Percentiles rank a stretch among this genome's conserved stretches.
These are phyloP conservation scores for Esox niger DNA, from an alignment of 2,113 vertebrate genomes.

Conservation along the genomic window DNA sequence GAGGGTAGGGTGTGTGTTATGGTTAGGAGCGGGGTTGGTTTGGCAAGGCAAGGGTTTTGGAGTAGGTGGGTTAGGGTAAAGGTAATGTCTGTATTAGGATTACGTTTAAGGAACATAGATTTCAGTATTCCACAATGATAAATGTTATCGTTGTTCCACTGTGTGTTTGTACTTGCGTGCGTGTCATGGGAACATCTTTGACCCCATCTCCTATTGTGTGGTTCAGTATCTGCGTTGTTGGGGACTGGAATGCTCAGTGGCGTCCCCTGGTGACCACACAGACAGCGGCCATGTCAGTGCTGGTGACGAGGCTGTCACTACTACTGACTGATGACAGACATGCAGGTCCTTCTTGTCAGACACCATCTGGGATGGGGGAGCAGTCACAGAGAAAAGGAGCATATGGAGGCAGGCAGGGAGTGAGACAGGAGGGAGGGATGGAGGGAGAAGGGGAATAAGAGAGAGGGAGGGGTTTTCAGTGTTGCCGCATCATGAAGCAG, in stretches of 20 bases:
- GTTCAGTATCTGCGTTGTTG: conserved; percentile 3
- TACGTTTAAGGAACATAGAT: neutral
- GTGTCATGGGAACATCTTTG: neutral
- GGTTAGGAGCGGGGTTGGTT: too few species aligned
- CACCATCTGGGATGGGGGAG: conserved; percentile 49
- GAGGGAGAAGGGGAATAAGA: conserved; percentile 7
- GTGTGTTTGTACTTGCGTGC: too few species aligned
- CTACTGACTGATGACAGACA: conserved; percentile 63
- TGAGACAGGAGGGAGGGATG: conserved; percentile 20
- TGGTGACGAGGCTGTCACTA: conserved; percentile 52
- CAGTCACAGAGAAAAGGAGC: conserved; percentile 28
- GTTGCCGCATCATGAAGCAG: conserved; percentile 6
- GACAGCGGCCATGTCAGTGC: conserved; percentile 59
- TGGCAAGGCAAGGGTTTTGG: too few species aligned
- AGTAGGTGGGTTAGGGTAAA: too few species aligned
- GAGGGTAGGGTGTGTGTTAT: too few species aligned
- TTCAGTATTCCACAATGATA: too few species aligned
- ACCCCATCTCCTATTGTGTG: neutral
- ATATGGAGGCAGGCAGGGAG: conserved; percentile 39
- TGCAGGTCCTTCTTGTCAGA: conserved; percentile 48
- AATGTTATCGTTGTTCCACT: too few species aligned
- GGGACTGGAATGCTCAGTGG: conserved; percentile 4
- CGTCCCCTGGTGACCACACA: conserved; percentile 50
- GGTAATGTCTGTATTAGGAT: too few species aligned
- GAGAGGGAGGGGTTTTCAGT: neutral